Conservation (phyloP, 2,113 vertebrate species). For the Paracanthobrama guichenoti region DNA sequence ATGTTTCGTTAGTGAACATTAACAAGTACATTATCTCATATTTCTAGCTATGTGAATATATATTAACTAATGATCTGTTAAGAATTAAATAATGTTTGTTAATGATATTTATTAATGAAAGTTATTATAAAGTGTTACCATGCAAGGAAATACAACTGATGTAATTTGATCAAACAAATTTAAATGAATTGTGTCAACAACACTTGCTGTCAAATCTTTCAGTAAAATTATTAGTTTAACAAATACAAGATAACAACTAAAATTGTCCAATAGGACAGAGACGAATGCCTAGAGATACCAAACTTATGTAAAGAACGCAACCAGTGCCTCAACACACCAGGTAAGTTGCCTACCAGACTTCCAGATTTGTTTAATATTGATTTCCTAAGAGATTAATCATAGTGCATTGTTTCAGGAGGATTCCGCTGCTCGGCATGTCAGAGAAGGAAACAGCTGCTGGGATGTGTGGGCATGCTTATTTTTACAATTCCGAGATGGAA, state of each 20-base stretch:
- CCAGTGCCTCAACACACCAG: constrained; percentile 86
- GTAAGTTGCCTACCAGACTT: constrained; percentile 62
- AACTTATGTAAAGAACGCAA: constrained; percentile 79
- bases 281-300: constrained; percentile 82
- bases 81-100: no score
- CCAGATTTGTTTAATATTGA: background rate
- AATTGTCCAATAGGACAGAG: constrained; percentile 79
- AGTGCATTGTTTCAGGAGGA: constrained; percentile 74
- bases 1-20: no score
- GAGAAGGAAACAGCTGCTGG: constrained; percentile 76
- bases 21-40: no score
- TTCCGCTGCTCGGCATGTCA: constrained; percentile 85
- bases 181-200: background rate
- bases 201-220: background rate
- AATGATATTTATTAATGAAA: no score
- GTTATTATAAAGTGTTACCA: no score
- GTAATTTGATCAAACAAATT: background rate
- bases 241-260: background rate
- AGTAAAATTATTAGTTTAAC: background rate
- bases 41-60: no score
- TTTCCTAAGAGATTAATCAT: background rate
- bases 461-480: constrained; percentile 80
- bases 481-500: constrained; percentile 81
- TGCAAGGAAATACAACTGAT: background rate
- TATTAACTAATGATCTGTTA: no score